Conservation (phyloP, 2,797 vertebrate species). For the Urosaurus nigricauda region DNA sequence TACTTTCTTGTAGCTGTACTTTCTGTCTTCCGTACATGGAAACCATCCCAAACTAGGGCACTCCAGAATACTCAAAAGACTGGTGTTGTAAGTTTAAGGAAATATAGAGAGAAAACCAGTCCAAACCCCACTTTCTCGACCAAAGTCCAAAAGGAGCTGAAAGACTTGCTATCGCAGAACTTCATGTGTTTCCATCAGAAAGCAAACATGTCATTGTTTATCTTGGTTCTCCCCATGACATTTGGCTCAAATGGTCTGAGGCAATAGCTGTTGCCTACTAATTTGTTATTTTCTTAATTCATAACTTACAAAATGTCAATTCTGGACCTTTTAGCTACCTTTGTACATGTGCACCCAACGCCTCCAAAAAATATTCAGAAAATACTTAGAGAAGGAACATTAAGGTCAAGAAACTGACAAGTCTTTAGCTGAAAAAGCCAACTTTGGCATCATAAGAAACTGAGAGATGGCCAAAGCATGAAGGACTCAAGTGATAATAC, state of each 20-base stretch:
- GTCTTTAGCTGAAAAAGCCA: background rate
- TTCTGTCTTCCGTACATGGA: background rate
- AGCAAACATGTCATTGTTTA: background rate
- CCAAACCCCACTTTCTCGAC: background rate
- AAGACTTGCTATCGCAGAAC: background rate
- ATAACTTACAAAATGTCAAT: background rate
- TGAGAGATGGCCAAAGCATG: background rate
- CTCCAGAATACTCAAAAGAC: background rate
- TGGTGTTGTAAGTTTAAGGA: background rate
- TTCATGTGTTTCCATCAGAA: background rate
- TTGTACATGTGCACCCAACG: too few species aligned
- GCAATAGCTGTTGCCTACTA: background rate
- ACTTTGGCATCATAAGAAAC: background rate
- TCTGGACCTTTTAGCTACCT: background rate
- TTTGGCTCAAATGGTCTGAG: background rate
- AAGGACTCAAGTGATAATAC: background rate
- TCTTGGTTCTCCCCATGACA: background rate
- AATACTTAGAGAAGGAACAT: background rate
- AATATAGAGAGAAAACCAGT: background rate
- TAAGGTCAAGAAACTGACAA: background rate
- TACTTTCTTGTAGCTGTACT: background rate
- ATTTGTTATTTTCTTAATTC: background rate
- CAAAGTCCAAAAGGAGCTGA: background rate
- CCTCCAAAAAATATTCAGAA: background rate
- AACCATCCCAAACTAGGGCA: too few species aligned